Base-by-base conservation (phyloP, 2,113 vertebrate genomes). In the Chaetodon trifascialis region DNA sequence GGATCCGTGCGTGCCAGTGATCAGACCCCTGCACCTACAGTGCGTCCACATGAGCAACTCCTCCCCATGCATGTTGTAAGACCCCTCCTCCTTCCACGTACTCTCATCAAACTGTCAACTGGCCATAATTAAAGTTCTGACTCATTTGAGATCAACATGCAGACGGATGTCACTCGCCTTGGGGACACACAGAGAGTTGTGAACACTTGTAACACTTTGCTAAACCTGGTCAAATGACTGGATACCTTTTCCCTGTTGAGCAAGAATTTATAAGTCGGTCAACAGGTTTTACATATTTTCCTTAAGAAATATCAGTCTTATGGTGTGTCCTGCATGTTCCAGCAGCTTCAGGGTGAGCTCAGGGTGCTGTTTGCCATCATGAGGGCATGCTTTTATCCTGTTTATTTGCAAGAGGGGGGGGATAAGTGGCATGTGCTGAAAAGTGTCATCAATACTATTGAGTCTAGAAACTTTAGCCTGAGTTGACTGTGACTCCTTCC, bases 21-120 rank as follows among this genome's bases (percentile, higher is more conserved):
- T 63, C 82, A 16, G 40, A 71, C 51, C 72, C 14, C 65, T 25
- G 47, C 38, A 65, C 56, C 9, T 54, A 77, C 58, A 69, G 66
- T 68, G 72, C 34, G 58, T 38, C 40, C 38, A 17, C 73, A 74
- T 38, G 64, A 64, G 86, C 69, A 63, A 69, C 63, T 47, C 79
- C 71, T 30, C 77, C 46, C 49, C 64, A 46, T 58, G 49, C 34
- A 54, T 47, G 69, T 70, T 46, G 15, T 25, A 34, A 60, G 68
- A 40, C 47, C 44, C 75, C 77, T 40, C 74, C 63, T 60, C 62
- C 71, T 47, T 55, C 56, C 64, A 73, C 10, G 14, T 36, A 71
- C 65, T 16, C 90, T 81, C 88, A 71, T 94, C 84, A 94, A 94
- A 91, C 93, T 94, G 94, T 95, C 94, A 94, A 86, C 92, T 94